Percentiles rank a stretch among this genome's conserved stretches.
Conservation (phyloP, 2,888 invertebrate species). For the Drosophila yooni region DNA sequence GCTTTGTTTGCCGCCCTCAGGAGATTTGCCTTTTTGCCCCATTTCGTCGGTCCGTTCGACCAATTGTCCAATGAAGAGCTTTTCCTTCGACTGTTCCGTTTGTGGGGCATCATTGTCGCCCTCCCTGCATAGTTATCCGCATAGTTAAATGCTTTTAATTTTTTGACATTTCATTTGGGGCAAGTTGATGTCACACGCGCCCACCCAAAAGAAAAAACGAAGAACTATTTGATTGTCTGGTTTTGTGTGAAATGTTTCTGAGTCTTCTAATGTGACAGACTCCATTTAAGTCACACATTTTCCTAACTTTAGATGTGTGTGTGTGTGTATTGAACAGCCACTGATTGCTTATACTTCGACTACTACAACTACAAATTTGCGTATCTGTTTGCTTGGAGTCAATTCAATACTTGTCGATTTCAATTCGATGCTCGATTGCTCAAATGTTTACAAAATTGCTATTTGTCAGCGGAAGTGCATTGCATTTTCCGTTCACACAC, state of each 20-base stretch:
- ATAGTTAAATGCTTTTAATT: constrained; percentile 73
- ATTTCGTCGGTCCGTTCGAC: constrained; percentile 20
- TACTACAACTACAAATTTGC: neutral
- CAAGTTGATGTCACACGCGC: constrained; percentile 44
- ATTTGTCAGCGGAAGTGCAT: constrained; percentile 62
- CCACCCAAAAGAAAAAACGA: neutral
- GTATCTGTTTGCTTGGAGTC: constrained; percentile 52
- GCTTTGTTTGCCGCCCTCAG: constrained; percentile 56
- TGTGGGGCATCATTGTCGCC: constrained; percentile 29
- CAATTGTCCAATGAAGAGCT: constrained; percentile 62
- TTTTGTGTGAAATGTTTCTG: constrained; percentile 40
- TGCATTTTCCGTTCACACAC: constrained; percentile 50
- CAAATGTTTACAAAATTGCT: constrained; percentile 51
- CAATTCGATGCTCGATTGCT: constrained; percentile 36
- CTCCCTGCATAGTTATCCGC: constrained; percentile 36
- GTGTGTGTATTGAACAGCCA: neutral
- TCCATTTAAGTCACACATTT: constrained; percentile 11
- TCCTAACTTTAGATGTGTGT: neutral
- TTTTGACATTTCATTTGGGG: constrained; percentile 62
- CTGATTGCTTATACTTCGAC: constrained; percentile 12
- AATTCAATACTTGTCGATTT: constrained; percentile 47
- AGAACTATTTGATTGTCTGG: constrained; percentile 44
- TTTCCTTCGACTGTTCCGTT: constrained; percentile 42
- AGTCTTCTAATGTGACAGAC: constrained; percentile 27
- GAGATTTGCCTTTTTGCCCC: constrained; percentile 58